Evolutionary conservation across 2,113 vertebrate genomes (phyloP).

Genomic region (Phaethon lepturus): DNA sequence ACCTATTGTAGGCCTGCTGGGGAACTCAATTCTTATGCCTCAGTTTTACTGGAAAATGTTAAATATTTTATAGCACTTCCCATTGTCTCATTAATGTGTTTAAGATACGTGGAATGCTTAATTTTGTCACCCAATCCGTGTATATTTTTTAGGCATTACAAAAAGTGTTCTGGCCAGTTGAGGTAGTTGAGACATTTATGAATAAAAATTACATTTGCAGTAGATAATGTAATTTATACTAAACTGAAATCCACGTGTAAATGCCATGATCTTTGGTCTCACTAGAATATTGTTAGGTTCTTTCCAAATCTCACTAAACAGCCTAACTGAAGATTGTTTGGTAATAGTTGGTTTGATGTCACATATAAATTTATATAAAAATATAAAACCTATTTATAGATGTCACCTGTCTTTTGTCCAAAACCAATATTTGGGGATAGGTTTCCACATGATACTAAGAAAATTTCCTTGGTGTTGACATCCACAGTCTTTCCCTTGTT

Average conservation of each 20-base stretch:
- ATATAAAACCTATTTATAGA: background rate
- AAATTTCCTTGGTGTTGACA: background rate
- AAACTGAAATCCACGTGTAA: background rate
- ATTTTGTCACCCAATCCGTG: background rate
- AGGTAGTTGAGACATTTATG: background rate
- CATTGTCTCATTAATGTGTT: background rate
- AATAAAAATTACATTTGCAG: background rate
- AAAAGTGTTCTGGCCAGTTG: accelerated
- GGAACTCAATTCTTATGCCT: background rate
- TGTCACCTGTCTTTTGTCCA: background rate
- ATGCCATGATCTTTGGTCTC: background rate
- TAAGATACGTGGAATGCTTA: background rate
- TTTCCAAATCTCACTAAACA: background rate
- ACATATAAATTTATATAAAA: background rate
- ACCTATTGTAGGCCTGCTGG: background rate
- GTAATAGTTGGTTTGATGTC: background rate
- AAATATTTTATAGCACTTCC: background rate
- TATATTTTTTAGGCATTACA: background rate
- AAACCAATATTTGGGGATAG: background rate
- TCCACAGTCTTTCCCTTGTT: background rate
- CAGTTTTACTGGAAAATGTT: background rate
- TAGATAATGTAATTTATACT: background rate
- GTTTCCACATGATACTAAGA: background rate
- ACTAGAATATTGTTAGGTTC: background rate
- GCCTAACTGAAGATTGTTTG: background rate